Evolutionary conservation across 2,113 vertebrate species (phyloP).

Genomic region (Grammomys surdaster): DNA sequence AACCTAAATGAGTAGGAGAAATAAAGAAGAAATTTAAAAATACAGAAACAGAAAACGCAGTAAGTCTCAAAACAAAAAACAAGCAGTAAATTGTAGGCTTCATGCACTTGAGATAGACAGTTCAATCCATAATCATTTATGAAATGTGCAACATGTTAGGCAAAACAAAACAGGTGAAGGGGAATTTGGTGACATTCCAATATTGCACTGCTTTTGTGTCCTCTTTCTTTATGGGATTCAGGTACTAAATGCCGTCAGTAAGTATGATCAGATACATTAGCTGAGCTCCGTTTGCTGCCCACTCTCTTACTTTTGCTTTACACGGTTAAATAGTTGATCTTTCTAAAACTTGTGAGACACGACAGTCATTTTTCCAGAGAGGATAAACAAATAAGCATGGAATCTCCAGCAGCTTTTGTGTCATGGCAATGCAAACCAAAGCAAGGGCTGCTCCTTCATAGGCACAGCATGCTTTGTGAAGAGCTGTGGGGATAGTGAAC

Average conservation of each 20-base stretch:
- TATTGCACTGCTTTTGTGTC: neutral
- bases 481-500: neutral
- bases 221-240: neutral
- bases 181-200: neutral
- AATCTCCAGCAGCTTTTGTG: neutral
- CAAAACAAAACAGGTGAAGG: neutral
- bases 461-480: neutral
- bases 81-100: neutral
- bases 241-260: neutral
- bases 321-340: neutral
- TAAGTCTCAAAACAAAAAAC: neutral
- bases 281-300: neutral
- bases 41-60: neutral
- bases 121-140: neutral
- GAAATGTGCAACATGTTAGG: neutral
- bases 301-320: neutral
- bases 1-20: slow-evolving; percentile 3
- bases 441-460: neutral
- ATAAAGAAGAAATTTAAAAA: neutral
- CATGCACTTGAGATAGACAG: neutral
- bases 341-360: neutral
- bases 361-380: neutral
- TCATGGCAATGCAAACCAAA: neutral
- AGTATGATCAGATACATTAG: neutral
- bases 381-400: neutral